Base-by-base conservation (phyloP, 2,797 vertebrate species). In the Neoniphon sammara region DNA sequence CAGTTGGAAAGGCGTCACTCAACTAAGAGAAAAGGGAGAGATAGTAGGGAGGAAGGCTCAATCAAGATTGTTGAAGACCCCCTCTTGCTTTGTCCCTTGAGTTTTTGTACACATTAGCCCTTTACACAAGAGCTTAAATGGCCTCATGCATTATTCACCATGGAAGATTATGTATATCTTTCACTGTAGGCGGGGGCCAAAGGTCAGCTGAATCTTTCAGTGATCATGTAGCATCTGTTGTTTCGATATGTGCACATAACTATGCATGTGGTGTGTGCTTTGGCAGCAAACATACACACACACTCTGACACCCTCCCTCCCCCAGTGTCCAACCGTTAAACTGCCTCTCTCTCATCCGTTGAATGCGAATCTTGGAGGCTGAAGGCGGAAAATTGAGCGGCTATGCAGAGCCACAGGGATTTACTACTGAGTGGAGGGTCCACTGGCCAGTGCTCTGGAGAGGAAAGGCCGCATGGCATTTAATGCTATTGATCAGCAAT, bases 401-500 rank as follows among this genome's bases (percentile, higher is more conserved):
- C 75, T 52, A 70, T 30, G 52, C 81, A 70, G 66, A 70, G 80
- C 77, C 71, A 73, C 52, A 20, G 72, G 77, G 83, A 92, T 92
- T 92, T 90, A 90, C 80, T 75, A 81, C 78, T 66, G 82, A 88
- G 65, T 18, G 56, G 46, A 83, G 78, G 86, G 74, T 83, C 70
- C 78, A 77, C 68, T 71, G 75, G 74, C 70, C 72, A 56, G 68
- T 66, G 65, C 82, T 84, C 81, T 76, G 56, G 67, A 78, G 84
- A 77, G 81, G 75, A 87, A 84, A 74, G 85, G 80, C 82, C 21
- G 62, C 80, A 75, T 79, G 81, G 71, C 85, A 91, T 91, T 92
- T 91, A 85, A 89, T 84, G 72, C 81, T 89, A 92, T 92, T 90
- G 91, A 92, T 91, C 82, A 84, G 85, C 83, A 84, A 89, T 90